Conservation (phyloP, 2,113 vertebrate genomes). For the Poecile atricapillus region DNA sequence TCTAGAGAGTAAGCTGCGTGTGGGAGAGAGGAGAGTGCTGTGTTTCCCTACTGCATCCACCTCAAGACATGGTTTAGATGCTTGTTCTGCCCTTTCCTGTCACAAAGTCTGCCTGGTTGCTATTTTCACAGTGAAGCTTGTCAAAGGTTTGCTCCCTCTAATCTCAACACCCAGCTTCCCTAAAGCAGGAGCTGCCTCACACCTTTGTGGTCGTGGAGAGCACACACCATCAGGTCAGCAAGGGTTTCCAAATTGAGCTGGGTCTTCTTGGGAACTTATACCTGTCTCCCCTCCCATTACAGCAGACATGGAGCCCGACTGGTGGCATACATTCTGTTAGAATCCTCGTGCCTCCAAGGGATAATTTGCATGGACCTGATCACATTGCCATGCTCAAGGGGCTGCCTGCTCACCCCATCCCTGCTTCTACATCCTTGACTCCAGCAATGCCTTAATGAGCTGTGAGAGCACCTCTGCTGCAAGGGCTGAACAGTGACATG, state of each 20-base stretch:
- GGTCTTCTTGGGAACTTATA: not conserved
- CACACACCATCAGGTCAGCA: not conserved
- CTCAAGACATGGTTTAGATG: not conserved
- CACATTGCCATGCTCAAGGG: accelerated
- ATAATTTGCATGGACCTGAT: not conserved
- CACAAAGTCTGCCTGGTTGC: not conserved
- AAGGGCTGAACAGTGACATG: not conserved
- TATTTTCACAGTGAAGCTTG: not conserved
- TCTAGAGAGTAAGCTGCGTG: not conserved
- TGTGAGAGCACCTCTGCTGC: not conserved
- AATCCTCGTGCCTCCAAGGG: too few relatives aligned
- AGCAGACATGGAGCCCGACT: not conserved
- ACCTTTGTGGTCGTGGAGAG: not conserved
- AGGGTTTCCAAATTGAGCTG: not conserved
- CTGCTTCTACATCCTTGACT: not conserved
- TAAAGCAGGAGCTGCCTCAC: not conserved
- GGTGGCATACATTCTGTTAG: not conserved
- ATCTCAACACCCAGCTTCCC: not conserved
- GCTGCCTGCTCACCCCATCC: not conserved
- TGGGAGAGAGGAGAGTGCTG: not conserved
- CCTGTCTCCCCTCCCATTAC: not conserved
- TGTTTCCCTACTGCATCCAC: not conserved
- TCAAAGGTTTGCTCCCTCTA: not conserved
- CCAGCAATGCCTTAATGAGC: not conserved
- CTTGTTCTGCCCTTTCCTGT: not conserved